Conservation (phyloP, 1,140 invertebrate genomes). For the Micrasema longulum region DNA sequence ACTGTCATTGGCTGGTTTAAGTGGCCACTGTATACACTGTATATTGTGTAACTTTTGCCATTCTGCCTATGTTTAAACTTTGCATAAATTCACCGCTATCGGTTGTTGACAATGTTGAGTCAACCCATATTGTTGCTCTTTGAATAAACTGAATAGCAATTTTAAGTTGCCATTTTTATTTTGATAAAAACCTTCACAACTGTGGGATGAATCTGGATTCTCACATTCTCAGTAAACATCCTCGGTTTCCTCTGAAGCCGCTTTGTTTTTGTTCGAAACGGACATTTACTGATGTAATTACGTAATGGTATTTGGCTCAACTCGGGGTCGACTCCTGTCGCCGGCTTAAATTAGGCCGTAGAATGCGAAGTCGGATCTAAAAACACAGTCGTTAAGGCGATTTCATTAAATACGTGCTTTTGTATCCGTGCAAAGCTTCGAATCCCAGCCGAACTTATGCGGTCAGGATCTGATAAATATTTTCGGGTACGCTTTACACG, state of each 20-base stretch:
- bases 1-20: too few species aligned
- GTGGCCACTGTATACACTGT: too few species aligned
- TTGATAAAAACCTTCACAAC: neutral
- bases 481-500: constrained; percentile 1
- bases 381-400: constrained; percentile 52
- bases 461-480: constrained; percentile 22
- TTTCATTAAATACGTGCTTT: constrained; percentile 50
- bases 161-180: too few species aligned
- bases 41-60: too few species aligned
- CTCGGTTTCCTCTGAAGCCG: constrained; percentile 12
- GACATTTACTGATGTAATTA: constrained; percentile 50
- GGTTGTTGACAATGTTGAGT: too few species aligned
- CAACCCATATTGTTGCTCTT: too few species aligned
- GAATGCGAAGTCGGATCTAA: constrained; percentile 47
- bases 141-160: too few species aligned
- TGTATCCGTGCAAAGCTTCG: constrained; percentile 4
- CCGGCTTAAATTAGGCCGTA: constrained; percentile 50
- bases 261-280: constrained; percentile 40
- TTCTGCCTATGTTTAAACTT: too few species aligned
- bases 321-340: constrained; percentile 16
- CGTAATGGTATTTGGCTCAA: constrained; percentile 50
- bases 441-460: constrained; percentile 3
- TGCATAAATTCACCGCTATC: too few species aligned
- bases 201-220: neutral
- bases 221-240: neutral